A percentile compares a stretch with the other conserved stretches of the same genome.
Conservation (phyloP, 1,140 invertebrate species). For the Lineus longissimus region DNA sequence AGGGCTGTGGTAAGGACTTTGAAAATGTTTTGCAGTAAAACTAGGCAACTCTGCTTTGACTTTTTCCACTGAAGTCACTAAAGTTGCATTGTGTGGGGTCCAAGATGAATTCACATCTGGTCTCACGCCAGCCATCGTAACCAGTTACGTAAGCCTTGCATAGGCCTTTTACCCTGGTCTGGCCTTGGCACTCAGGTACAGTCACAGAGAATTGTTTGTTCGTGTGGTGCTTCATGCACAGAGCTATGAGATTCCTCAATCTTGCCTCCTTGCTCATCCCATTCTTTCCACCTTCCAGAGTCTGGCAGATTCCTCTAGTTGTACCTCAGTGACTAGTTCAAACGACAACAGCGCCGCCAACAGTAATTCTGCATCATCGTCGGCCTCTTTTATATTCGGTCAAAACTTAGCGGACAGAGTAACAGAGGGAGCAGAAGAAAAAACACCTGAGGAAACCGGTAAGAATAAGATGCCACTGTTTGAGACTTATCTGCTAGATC, state of each 20-base stretch:
- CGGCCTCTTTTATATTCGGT: slow-evolving; percentile 74
- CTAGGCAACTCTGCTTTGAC: not conserved
- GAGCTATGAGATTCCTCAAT: too few relatives aligned
- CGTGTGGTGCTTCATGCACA: too few relatives aligned
- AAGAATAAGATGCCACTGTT: slow-evolving; percentile 8
- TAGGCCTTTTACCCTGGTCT: too few relatives aligned
- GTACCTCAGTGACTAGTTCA: not conserved
- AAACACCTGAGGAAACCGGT: slow-evolving; percentile 7
- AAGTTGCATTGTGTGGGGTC: too few relatives aligned
- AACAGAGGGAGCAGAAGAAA: slow-evolving; percentile 40
- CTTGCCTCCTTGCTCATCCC: too few relatives aligned
- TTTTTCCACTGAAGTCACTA: too few relatives aligned
- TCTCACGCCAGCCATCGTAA: too few relatives aligned
- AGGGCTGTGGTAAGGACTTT: slow-evolving; percentile 62
- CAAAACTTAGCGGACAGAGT: slow-evolving; percentile 84
- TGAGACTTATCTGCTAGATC: not conserved
- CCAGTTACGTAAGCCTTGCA: too few relatives aligned
- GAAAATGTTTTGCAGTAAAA: slow-evolving; percentile 11
- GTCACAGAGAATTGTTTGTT: too few relatives aligned
- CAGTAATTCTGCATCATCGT: not conserved
- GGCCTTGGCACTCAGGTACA: too few relatives aligned
- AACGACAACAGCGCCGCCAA: not conserved
- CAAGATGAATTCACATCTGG: too few relatives aligned
- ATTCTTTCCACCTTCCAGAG: slow-evolving; percentile 3
- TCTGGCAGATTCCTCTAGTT: slow-evolving; percentile 5